Evolutionary conservation across 2,888 invertebrate genomes (phyloP).

Genomic region (Omphaloscelis lunosa): DNA sequence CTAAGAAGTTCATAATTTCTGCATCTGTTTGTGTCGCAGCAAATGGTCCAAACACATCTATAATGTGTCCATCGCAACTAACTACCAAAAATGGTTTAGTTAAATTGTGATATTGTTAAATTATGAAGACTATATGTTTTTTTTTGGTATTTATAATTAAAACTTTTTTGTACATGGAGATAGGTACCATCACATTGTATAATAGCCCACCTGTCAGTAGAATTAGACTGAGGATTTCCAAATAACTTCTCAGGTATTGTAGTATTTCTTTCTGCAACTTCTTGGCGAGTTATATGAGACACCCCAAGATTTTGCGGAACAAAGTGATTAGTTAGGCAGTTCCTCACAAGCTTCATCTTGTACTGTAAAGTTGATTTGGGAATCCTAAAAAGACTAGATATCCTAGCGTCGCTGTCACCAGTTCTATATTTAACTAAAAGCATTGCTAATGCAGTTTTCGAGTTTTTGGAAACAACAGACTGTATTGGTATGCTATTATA

Average conservation of each 20-base stretch:
- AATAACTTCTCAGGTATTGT: not conserved
- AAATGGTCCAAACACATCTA: not conserved
- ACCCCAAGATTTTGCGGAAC: not conserved
- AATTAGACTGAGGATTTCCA: not conserved
- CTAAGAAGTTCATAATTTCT: not conserved
- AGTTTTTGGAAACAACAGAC: not conserved
- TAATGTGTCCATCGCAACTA: not conserved
- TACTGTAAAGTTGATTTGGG: not conserved
- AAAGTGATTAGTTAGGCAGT: not conserved
- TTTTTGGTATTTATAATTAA: not conserved
- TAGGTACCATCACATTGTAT: not conserved
- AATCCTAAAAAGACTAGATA: conserved; percentile 1
- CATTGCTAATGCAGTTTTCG: conserved; percentile 9
- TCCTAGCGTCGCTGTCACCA: conserved; percentile 1
- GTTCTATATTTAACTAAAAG: conserved; percentile 15
- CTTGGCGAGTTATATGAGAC: not conserved
- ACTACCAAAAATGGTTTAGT: not conserved
- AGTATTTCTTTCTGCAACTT: not conserved
- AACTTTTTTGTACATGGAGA: not conserved
- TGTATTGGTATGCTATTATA: conserved; percentile 13
- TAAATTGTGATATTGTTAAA: not conserved
- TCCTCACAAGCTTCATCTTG: not conserved
- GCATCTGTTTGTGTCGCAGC: not conserved
- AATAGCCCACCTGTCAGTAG: not conserved
- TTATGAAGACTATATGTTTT: not conserved